These are phyloP conservation scores for Sparus aurata DNA, from an alignment of 2,797 vertebrate species.

Conservation along the genomic window DNA sequence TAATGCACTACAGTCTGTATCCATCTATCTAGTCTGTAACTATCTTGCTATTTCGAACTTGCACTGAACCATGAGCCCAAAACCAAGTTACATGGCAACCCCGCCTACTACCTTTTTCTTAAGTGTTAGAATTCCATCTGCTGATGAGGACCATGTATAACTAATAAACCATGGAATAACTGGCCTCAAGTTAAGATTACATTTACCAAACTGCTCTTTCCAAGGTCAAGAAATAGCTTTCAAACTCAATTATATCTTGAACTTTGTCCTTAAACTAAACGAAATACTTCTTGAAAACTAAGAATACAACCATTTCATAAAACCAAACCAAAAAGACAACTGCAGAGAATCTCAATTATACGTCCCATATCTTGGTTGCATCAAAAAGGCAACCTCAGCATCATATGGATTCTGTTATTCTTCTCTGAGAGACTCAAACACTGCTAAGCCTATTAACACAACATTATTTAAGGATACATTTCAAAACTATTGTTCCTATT, in stretches of 20 bases:
- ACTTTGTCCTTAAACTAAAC: neutral
- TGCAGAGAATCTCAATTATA: constrained; percentile 4
- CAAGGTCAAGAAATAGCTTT: neutral
- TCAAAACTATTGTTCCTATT: constrained; percentile 44
- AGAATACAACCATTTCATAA: neutral
- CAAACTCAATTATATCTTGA: neutral
- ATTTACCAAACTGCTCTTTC: neutral
- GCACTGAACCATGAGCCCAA: too few species aligned
- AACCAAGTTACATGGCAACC: too few species aligned
- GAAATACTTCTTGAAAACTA: neutral
- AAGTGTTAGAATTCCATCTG: neutral
- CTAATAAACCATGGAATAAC: too few species aligned
- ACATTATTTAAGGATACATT: constrained; percentile 49
- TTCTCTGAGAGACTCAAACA: constrained; percentile 33
- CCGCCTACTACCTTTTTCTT: too few species aligned
- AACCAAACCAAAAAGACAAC: neutral
- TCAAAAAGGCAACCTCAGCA: constrained; percentile 11
- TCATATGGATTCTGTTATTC: constrained; percentile 11
- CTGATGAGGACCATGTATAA: neutral
- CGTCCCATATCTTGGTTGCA: neutral
- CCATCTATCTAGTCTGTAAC: too few species aligned
- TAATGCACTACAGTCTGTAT: too few species aligned
- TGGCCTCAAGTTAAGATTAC: neutral
- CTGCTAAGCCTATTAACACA: constrained; percentile 48
- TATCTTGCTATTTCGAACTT: too few species aligned